These are phyloP conservation scores for Tenthredo distinguenda DNA, from an alignment of 2,888 invertebrate species.

Conservation along the genomic window DNA sequence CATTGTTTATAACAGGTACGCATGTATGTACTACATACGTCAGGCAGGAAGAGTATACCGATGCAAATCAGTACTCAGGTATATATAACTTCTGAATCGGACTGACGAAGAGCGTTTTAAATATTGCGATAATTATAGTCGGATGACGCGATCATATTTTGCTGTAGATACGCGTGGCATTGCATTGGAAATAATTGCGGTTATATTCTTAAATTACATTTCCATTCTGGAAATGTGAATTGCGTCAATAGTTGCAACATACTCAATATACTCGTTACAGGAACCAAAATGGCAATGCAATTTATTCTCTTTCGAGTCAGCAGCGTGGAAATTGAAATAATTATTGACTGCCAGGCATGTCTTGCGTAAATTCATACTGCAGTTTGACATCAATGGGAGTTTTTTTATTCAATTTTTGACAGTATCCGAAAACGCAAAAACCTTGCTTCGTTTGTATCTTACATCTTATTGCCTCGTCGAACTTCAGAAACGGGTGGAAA, in stretches of 20 bases:
- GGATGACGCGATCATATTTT: constrained; percentile 27
- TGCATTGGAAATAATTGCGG: constrained; percentile 30
- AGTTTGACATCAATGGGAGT: not conserved
- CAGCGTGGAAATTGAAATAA: not conserved
- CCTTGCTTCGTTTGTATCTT: no score
- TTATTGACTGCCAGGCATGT: not conserved
- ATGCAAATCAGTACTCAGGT: not conserved
- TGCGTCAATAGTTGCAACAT: not conserved
- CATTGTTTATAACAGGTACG: not conserved
- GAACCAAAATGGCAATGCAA: not conserved
- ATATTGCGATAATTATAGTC: constrained; percentile 31
- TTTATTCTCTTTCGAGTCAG: not conserved
- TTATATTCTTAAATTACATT: not conserved
- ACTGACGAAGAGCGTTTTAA: not conserved
- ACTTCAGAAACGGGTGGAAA: not conserved
- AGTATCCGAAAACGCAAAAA: no score
- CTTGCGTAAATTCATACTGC: not conserved
- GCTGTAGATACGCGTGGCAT: constrained; percentile 12
- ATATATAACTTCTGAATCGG: constrained; percentile 26
- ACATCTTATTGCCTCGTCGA: no score
- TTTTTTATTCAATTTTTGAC: not conserved
- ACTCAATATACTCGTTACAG: not conserved
- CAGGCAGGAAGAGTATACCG: constrained; percentile 24
- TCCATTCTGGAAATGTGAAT: constrained; percentile 2
- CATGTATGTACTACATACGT: not conserved